Base-by-base conservation (phyloP, 2,113 vertebrate species). In the Eretmodus cyanostictus region DNA sequence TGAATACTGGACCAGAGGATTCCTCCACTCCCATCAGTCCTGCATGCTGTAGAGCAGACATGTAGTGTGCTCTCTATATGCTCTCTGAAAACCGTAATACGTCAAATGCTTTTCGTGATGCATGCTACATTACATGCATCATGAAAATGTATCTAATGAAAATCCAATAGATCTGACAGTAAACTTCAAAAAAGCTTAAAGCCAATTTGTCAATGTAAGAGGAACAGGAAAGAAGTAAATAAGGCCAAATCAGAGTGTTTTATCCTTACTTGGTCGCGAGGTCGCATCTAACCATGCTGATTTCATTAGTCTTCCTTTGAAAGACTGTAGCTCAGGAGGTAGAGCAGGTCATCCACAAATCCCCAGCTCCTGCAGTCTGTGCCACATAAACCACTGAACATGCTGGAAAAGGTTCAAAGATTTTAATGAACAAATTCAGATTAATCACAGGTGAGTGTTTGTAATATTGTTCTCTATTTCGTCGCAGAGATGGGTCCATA, bases 1-100 rank as follows among this genome's bases (percentile, higher is more conserved):
- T 73, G 88, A 36, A 86, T 92, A 92, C 87, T 90, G 88, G 90
- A 90, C 89, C 83, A 63, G 79, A 71, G 84, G 94, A 95, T 96
- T 95, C 92, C 89, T 92, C 47, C 73, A 86, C 91, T 89, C 47
- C 66, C 73, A 78, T 54, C 49, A 84, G 82, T 86, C 24, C 54
- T 51, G 59, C 76, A 68, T 47, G 47, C 45, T 63, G 42, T 80
- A n/a, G 31, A 49, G 83, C n/a, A 49, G 49, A 34, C 2, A 27
- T 19, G 34, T n/a, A 36, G 5, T 31, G 10, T 66, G 17, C 34
- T 61, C 79, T 24, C 22, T 66, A 55, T 45, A 42, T 38, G 4
- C 40, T 45, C 14, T 61, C 13, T 31, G 40, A 76, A 76, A 76
- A 10, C 3, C n/a, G 9, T 10, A 55, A 16, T 17, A 27, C 1